phyloP scores from a whole-genome alignment of 2,113 vertebrate species.

The Helogale parvula region DNA sequence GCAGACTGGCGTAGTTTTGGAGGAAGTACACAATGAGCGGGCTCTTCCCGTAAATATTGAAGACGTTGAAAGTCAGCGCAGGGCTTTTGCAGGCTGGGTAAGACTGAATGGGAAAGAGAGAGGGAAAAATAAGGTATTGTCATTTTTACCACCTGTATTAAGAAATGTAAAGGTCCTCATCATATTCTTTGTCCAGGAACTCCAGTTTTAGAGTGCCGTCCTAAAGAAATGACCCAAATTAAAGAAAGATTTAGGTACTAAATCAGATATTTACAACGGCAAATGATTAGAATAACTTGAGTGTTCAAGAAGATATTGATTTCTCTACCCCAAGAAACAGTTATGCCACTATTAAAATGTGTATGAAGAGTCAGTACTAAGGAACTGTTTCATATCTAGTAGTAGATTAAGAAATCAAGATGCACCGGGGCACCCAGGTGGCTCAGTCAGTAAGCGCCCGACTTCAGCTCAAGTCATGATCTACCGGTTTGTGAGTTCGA shows the following conservation, averaged over 20 bases:
- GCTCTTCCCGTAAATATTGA: constrained; percentile 72
- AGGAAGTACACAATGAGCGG: constrained; percentile 77
- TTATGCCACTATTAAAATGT: neutral
- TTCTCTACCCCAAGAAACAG: neutral
- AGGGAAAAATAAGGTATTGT: neutral
- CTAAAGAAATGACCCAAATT: neutral
- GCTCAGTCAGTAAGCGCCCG: neutral
- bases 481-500: neutral
- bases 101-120: constrained; percentile 61
- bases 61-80: constrained; percentile 55
- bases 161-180: neutral
- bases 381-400: neutral
- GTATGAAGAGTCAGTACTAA: neutral
- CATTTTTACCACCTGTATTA: neutral
- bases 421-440: neutral
- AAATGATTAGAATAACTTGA: neutral
- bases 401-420: neutral
- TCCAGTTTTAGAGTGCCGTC: neutral
- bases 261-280: neutral
- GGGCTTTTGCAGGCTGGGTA: constrained; percentile 60
- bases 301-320: neutral
- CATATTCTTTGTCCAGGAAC: neutral
- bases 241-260: neutral
- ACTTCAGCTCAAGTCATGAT: neutral
- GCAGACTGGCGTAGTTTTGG: constrained; percentile 35